phyloP scores from a whole-genome alignment of 2,113 vertebrate genomes.

The Alligator sinensis region DNA sequence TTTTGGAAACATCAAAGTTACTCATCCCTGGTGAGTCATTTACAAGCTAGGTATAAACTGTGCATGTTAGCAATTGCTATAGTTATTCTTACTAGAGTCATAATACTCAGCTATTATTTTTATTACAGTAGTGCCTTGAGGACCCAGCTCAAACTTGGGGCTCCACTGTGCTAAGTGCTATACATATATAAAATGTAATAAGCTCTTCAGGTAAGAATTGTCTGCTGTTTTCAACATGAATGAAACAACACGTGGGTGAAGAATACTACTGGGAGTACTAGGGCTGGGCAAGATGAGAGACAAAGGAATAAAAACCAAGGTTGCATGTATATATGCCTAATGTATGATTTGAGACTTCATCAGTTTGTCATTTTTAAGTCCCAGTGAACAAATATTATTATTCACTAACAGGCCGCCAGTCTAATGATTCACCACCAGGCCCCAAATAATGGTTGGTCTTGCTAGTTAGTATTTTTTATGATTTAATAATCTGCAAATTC shows the following conservation, averaged over 20 bases:
- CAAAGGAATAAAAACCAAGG: neutral
- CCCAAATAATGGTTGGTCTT: neutral
- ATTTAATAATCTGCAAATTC: neutral
- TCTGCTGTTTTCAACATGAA: neutral
- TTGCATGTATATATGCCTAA: neutral
- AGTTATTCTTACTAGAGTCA: neutral
- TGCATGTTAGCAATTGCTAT: fast-evolving
- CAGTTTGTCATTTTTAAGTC: neutral
- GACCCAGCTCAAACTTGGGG: no score
- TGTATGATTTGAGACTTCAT: neutral
- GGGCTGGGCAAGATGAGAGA: neutral
- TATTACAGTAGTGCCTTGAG: neutral
- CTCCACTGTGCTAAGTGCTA: fast-evolving
- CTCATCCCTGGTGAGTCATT: neutral
- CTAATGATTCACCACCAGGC: neutral
- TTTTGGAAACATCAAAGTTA: neutral
- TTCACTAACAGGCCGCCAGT: neutral
- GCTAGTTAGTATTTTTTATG: fast-evolving
- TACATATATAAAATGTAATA: fast-evolving
- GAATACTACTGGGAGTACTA: fast-evolving
- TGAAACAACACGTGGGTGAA: fast-evolving
- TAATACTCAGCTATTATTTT: neutral
- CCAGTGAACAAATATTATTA: neutral
- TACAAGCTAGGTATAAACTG: fast-evolving
- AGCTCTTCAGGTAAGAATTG: fast-evolving